phyloP scores from a whole-genome alignment of 2,888 invertebrate genomes.

The Lasioglossum morio region DNA sequence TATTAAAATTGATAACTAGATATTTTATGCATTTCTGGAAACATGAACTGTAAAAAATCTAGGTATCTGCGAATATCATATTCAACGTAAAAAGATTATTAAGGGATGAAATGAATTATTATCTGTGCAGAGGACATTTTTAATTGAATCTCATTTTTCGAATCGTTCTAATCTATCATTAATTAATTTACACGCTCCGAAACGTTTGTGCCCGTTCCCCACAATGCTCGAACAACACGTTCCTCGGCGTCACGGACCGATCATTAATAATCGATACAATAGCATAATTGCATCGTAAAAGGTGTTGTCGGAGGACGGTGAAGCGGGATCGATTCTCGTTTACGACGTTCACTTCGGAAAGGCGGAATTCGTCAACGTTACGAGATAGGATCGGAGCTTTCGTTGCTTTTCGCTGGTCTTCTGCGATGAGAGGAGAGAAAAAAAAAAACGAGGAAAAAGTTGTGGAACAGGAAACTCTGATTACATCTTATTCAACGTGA shows the following conservation, averaged over 20 bases:
- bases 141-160: no score
- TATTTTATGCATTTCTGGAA: no score
- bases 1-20: no score
- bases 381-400: neutral
- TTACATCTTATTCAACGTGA: slow-evolving; percentile 64
- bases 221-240: neutral
- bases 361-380: slow-evolving; percentile 1
- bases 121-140: no score
- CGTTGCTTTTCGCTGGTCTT: neutral
- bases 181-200: neutral
- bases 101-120: no score
- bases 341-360: neutral
- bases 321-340: neutral
- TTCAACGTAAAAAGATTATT: no score
- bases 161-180: neutral
- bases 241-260: neutral
- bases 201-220: neutral
- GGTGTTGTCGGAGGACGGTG: slow-evolving; percentile 8
- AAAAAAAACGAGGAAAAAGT: neutral
- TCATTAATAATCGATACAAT: slow-evolving; percentile 16
- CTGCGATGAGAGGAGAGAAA: neutral
- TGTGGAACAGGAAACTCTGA: slow-evolving; percentile 61
- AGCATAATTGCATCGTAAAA: slow-evolving; percentile 19
- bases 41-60: no score
- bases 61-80: no score